Conservation (phyloP, 2,888 invertebrate species). For the Antitype chi region DNA sequence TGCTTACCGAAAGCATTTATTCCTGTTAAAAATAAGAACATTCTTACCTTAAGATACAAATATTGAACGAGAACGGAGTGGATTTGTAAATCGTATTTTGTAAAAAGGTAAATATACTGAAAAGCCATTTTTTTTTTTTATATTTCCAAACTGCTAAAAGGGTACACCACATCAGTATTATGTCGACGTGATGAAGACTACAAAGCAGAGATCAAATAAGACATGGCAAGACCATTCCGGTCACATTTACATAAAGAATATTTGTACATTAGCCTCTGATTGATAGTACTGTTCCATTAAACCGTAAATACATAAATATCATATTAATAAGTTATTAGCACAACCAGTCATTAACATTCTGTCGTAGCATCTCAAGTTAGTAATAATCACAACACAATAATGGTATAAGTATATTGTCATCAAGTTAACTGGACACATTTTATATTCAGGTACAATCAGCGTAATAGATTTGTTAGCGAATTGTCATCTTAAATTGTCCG, state of each 20-base stretch:
- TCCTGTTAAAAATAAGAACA: slow-evolving; percentile 76
- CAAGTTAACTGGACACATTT: slow-evolving; percentile 44
- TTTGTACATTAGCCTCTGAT: slow-evolving; percentile 88
- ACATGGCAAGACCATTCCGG: slow-evolving; percentile 85
- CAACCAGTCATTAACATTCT: slow-evolving; percentile 71
- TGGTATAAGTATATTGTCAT: slow-evolving; percentile 42
- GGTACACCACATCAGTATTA: slow-evolving; percentile 72
- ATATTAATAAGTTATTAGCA: slow-evolving; percentile 67
- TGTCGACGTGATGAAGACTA: slow-evolving; percentile 76
- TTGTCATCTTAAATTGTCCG: background rate
- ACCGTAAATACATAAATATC: slow-evolving; percentile 61
- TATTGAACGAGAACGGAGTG: slow-evolving; percentile 75
- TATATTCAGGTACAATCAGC: background rate
- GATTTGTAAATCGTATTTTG: slow-evolving; percentile 76
- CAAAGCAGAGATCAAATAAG: slow-evolving; percentile 87
- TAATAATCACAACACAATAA: slow-evolving; percentile 71
- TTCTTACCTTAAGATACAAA: slow-evolving; percentile 79
- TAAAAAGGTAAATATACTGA: slow-evolving; percentile 76
- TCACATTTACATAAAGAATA: slow-evolving; percentile 77
- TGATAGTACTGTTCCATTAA: slow-evolving; percentile 82
- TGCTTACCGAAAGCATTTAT: slow-evolving; percentile 78
- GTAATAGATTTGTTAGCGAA: background rate
- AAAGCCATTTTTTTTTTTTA: slow-evolving; percentile 70
- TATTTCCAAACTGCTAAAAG: slow-evolving; percentile 80
- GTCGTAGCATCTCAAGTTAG: slow-evolving; percentile 74